Evolutionary conservation across 2,113 vertebrate species (phyloP).

Genomic region (Sander vitreus): DNA sequence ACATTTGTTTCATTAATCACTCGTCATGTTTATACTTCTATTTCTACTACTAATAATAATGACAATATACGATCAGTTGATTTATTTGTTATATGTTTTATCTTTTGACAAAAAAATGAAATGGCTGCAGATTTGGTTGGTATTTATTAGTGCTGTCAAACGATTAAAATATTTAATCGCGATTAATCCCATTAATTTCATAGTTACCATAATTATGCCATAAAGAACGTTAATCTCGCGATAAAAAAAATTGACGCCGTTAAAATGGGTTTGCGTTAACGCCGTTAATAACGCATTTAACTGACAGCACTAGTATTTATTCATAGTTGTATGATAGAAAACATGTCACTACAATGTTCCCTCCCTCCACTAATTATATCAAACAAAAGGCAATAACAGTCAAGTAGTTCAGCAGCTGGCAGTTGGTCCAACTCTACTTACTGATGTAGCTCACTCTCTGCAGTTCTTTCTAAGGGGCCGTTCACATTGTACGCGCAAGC

Average conservation of each 20-base stretch:
- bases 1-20: not conserved
- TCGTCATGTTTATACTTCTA: not conserved
- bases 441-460: slow-evolving; percentile 5
- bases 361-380: not conserved
- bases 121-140: not conserved
- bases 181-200: too few species aligned
- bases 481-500: too few species aligned
- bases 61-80: not conserved
- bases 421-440: not conserved
- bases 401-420: not conserved
- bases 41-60: not conserved
- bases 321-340: not conserved
- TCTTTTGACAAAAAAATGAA: not conserved
- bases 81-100: not conserved
- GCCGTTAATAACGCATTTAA: too few species aligned
- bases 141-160: not conserved
- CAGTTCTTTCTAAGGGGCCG: not conserved
- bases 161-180: too few species aligned
- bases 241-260: too few species aligned
- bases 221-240: too few species aligned
- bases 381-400: not conserved
- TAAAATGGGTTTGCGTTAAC: too few species aligned
- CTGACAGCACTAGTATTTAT: not conserved
- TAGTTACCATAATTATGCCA: too few species aligned
- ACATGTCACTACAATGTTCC: not conserved